Base-by-base conservation (phyloP, 1,140 invertebrate species). In the Temnothorax longispinosus region DNA sequence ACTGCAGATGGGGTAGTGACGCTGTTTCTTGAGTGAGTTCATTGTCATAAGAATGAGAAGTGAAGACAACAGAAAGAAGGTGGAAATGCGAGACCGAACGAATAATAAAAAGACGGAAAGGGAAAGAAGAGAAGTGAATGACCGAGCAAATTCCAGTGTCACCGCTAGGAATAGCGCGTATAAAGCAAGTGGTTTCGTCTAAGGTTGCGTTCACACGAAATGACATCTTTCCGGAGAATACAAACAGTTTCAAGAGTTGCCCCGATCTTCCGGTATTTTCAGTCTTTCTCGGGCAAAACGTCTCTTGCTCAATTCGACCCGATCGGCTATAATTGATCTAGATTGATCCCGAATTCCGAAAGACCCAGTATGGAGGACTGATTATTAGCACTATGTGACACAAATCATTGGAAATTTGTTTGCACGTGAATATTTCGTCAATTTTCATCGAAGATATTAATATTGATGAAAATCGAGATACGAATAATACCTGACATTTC, bases 1-100 rank as follows among this genome's bases (percentile, higher is more conserved):
- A 35, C 27, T 35, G 67, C 64, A 38, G 47, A n/a, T 60, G 21
- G 35, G 21, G 35, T 32, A 38, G 38, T 6, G 15, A 52, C 21
- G 67, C 58, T 58, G 50, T n/a, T 60, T 35, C 69, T 58, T 32
- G 41, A 74, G 85, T 15, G 52, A 64, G 74, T 84, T 89, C 88
- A 87, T 89, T 89, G 89, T 89, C 88, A 64, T 80, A n/a, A 78
- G 56, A 78, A 85, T 77, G n/a, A 67, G 32, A 27, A 65, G 38
- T 4, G 44, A 58, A 85, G 60, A 89, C 77, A 80, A 87, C 60
- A 69, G 71, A 58, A 90, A 41, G 62, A 58, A 65, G 44, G 27
- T 82, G 58, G 44, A 85, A 76, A 87, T 82, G 56, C 21, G 44
- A 64, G 54, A 15, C 15, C 3, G 60, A 38, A 62, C 56, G 85